Evolutionary conservation across 2,888 invertebrate genomes (phyloP).

Genomic region (Melieria picta): DNA sequence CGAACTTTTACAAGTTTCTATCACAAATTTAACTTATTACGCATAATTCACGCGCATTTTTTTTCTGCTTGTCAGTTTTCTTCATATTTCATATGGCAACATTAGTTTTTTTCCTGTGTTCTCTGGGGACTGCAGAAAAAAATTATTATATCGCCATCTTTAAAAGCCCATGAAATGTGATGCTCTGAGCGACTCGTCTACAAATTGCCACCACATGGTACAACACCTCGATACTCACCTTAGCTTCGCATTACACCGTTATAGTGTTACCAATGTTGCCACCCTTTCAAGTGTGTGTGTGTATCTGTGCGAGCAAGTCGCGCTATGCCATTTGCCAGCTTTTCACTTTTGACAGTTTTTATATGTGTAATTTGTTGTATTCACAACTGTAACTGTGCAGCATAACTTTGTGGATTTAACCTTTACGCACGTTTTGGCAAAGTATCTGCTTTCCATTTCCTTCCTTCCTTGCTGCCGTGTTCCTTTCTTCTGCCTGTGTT

Average conservation of each 20-base stretch:
- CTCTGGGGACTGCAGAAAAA: no score
- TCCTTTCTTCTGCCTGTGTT: background rate
- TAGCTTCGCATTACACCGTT: background rate
- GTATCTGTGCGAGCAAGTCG: background rate
- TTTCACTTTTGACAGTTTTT: constrained; percentile 11
- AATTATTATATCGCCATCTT: background rate
- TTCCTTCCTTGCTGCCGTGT: no score
- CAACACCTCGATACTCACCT: no score
- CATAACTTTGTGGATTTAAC: constrained; percentile 19
- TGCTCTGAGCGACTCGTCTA: constrained; percentile 18
- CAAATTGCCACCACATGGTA: no score
- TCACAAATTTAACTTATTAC: no score
- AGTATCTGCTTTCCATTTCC: background rate
- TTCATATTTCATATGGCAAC: no score
- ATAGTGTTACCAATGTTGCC: background rate
- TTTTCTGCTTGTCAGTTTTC: no score
- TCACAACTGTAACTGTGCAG: background rate
- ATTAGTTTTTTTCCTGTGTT: no score
- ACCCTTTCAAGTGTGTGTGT: constrained; percentile 1
- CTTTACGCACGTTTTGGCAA: constrained; percentile 27
- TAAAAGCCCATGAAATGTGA: constrained; percentile 28
- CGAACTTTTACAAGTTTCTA: no score
- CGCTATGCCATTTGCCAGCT: background rate
- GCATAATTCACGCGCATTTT: no score
- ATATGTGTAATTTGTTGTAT: constrained; percentile 7